Percentiles rank a stretch among this genome's conserved stretches.
Conservation (phyloP, 37 sponge, comb jelly and placozoan species). For the Oscarella lobularis region DNA sequence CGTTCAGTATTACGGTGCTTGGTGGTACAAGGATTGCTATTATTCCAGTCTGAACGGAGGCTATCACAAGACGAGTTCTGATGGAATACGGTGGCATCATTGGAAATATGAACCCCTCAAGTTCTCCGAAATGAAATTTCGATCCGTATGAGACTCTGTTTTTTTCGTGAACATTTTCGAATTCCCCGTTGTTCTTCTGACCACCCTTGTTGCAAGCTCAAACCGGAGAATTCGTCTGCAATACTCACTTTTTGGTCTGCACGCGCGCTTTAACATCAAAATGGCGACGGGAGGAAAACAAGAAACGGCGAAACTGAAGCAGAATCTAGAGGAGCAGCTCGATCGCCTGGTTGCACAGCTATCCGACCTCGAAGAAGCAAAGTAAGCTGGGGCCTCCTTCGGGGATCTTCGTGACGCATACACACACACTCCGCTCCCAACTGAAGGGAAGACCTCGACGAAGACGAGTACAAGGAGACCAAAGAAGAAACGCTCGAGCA, state of each 20-base stretch:
- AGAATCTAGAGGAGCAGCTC: slow-evolving; percentile 88
- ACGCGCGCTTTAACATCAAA: too few relatives aligned
- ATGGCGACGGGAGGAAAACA: slow-evolving; percentile 26
- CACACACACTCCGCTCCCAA: neutral
- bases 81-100: neutral
- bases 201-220: too few relatives aligned
- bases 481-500: slow-evolving; percentile 85
- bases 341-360: slow-evolving; percentile 93
- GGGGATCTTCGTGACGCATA: neutral
- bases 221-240: too few relatives aligned
- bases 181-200: too few relatives aligned
- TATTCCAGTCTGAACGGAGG: neutral
- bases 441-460: slow-evolving; percentile 75
- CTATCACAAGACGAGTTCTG: neutral
- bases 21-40: neutral
- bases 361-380: slow-evolving; percentile 84
- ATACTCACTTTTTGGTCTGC: too few relatives aligned
- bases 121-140: neutral
- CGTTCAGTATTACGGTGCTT: neutral
- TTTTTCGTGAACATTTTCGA: too few relatives aligned
- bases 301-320: slow-evolving; percentile 71
- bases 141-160: too few relatives aligned
- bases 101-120: neutral
- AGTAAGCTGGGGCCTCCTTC: slow-evolving; percentile 37
- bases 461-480: slow-evolving; percentile 87